phyloP scores from a whole-genome alignment of 2,797 vertebrate genomes.

The Denticeps clupeoides region DNA sequence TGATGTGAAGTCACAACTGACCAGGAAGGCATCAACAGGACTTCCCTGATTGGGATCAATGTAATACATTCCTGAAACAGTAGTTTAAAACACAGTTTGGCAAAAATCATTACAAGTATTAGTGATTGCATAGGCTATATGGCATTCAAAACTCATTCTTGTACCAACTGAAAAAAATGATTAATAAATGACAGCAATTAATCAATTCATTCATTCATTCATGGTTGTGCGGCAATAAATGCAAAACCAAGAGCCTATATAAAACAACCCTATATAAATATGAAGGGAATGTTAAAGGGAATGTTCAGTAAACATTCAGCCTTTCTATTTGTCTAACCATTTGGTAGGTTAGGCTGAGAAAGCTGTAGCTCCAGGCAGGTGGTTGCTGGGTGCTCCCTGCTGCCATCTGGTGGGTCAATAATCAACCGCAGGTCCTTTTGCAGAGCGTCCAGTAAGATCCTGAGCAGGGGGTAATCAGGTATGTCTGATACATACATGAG shows the following conservation, averaged over 20 bases:
- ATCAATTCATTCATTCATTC: too few relatives aligned
- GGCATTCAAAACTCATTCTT: neutral
- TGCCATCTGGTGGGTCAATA: slow-evolving; percentile 61
- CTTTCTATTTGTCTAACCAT: slow-evolving; percentile 44
- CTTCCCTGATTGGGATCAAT: slow-evolving; percentile 77
- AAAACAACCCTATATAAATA: too few relatives aligned
- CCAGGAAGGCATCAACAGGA: slow-evolving; percentile 57
- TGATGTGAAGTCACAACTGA: slow-evolving; percentile 65
- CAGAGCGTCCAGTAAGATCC: slow-evolving; percentile 52
- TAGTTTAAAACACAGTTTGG: neutral
- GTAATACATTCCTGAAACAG: slow-evolving; percentile 62
- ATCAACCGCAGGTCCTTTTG: slow-evolving; percentile 56
- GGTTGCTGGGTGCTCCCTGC: slow-evolving; percentile 55
- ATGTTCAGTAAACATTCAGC: too few relatives aligned
- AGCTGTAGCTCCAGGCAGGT: slow-evolving; percentile 72
- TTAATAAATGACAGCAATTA: too few relatives aligned
- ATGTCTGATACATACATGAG: slow-evolving; percentile 43
- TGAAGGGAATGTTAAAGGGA: too few relatives aligned
- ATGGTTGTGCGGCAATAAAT: too few relatives aligned
- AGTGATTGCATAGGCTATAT: neutral
- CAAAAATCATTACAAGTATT: neutral
- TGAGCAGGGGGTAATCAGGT: slow-evolving; percentile 41
- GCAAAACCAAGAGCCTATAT: too few relatives aligned
- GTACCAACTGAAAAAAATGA: too few relatives aligned
- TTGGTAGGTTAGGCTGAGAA: slow-evolving; percentile 46